These are phyloP conservation scores for Tryphoninae sp. DNA, from an alignment of 2,888 invertebrate species.

Conservation along the genomic window DNA sequence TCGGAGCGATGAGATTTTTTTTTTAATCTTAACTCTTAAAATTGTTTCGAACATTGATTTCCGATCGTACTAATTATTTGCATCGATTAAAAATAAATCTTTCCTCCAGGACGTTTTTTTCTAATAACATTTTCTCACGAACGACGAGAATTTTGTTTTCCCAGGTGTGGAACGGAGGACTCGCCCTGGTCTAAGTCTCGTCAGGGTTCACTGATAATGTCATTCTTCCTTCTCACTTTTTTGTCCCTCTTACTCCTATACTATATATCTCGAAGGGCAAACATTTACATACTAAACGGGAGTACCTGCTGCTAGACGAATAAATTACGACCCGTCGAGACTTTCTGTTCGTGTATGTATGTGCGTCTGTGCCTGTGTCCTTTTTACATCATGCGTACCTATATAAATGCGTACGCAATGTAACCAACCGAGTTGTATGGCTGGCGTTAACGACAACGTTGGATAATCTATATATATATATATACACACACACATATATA, in stretches of 20 bases:
- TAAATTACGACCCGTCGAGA: conserved; percentile 74
- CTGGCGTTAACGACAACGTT: neutral
- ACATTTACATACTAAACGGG: conserved; percentile 78
- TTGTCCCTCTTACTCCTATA: conserved; percentile 20
- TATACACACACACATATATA: too few relatives aligned
- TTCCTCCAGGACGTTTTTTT: neutral
- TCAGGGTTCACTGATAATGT: conserved; percentile 29
- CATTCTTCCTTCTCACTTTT: conserved; percentile 8
- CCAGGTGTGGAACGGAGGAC: neutral
- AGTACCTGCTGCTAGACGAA: conserved; percentile 73
- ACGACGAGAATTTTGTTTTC: neutral
- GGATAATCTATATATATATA: conserved; percentile 13
- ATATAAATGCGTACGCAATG: conserved; percentile 1
- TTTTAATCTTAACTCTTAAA: neutral
- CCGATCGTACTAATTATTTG: neutral
- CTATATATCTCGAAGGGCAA: conserved; percentile 65
- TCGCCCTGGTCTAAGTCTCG: conserved; percentile 1
- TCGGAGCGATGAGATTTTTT: neutral
- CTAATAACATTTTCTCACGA: neutral
- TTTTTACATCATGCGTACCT: neutral
- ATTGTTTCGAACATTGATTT: neutral
- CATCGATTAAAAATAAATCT: neutral
- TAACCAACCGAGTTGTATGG: neutral
- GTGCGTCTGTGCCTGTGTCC: neutral
- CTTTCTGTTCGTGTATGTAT: conserved; percentile 33